These are phyloP conservation scores for Smittia sp. DNA, from an alignment of 2,888 invertebrate genomes.

Conservation along the genomic window DNA sequence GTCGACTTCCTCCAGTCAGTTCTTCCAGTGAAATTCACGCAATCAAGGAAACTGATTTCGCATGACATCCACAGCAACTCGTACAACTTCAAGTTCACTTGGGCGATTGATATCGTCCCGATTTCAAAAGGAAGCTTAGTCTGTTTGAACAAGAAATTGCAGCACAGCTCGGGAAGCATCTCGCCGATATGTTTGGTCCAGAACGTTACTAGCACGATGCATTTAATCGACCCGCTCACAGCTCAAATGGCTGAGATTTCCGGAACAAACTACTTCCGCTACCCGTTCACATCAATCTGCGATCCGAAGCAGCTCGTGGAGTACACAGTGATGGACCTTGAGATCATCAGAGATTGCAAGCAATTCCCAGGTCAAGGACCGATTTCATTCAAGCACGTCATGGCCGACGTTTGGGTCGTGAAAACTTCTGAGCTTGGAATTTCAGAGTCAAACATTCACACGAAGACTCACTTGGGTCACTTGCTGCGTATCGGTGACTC, in stretches of 20 bases:
- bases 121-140: constrained; percentile 92
- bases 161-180: constrained; percentile 83
- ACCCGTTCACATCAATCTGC: constrained; percentile 83
- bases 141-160: constrained; percentile 81
- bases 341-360: constrained; percentile 59
- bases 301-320: constrained; percentile 88
- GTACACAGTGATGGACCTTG: constrained; percentile 93
- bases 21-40: constrained; percentile 82
- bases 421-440: constrained; percentile 81
- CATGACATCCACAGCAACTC: constrained; percentile 96
- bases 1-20: constrained; percentile 87
- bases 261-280: constrained; percentile 77
- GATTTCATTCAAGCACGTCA: constrained; percentile 79
- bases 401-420: constrained; percentile 93
- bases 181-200: constrained; percentile 83
- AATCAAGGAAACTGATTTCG: constrained; percentile 92
- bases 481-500: constrained; percentile 89
- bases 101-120: constrained; percentile 92
- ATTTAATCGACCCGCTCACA: constrained; percentile 87
- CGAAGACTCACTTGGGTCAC: constrained; percentile 91
- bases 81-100: constrained; percentile 95
- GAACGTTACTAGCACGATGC: constrained; percentile 84
- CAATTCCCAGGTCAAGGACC: constrained; percentile 84
- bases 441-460: constrained; percentile 76
- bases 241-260: constrained; percentile 85